These are phyloP conservation scores for Amphimedon queenslandica DNA, from an alignment of 37 sponge, comb jelly and placozoan genomes.

Conservation along the genomic window DNA sequence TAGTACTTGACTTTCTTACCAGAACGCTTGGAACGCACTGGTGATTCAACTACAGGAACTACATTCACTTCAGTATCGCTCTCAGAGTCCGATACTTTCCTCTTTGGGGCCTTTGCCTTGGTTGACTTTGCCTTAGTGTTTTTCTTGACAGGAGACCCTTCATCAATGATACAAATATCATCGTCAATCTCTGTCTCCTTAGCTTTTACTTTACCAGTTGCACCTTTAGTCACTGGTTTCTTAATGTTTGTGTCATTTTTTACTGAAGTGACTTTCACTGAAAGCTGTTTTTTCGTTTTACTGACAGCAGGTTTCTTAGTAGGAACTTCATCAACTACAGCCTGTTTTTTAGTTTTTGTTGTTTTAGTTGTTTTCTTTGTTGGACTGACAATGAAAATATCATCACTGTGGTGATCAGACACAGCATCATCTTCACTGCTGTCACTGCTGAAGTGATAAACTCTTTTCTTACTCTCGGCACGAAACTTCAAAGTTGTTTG, in stretches of 20 bases:
- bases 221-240: not conserved
- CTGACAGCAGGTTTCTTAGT: not conserved
- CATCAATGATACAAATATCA: conserved; percentile 5
- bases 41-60: too few species aligned
- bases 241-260: too few species aligned
- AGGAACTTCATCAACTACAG: not conserved
- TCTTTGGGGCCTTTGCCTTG: not conserved
- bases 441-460: too few species aligned
- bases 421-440: too few species aligned
- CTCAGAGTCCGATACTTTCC: not conserved
- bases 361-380: not conserved
- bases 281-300: too few species aligned
- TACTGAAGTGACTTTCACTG: too few species aligned
- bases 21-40: not conserved
- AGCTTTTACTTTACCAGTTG: conserved; percentile 2
- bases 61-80: too few species aligned
- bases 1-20: not conserved
- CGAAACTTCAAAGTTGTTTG: not conserved
- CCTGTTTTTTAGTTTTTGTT: not conserved
- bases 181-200: conserved; percentile 5
- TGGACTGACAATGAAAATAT: too few species aligned
- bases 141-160: conserved; percentile 15
- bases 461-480: too few species aligned
- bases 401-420: too few species aligned
- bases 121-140: not conserved